These are phyloP conservation scores for Melanchra persicariae DNA, from an alignment of 2,888 invertebrate genomes.

Conservation along the genomic window DNA sequence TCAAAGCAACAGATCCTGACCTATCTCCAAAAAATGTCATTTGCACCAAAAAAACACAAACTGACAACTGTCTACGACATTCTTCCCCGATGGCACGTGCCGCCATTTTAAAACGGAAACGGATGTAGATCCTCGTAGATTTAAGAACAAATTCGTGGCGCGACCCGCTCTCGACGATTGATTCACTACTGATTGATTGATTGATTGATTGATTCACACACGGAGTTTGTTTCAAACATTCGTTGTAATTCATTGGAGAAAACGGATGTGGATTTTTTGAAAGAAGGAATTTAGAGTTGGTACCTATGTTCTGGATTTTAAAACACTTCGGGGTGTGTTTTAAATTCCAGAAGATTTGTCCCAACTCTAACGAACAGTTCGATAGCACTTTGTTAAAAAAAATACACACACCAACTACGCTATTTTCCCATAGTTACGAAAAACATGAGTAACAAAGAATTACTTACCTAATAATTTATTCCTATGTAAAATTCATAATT, in stretches of 20 bases:
- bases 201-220: constrained; percentile 67
- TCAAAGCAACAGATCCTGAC: constrained; percentile 12
- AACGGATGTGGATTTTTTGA: constrained; percentile 35
- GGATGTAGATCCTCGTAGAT: constrained; percentile 68
- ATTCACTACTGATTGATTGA: constrained; percentile 66
- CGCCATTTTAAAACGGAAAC: constrained; percentile 65
- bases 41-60: constrained; percentile 45
- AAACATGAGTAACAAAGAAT: no score
- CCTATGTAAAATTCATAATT: no score
- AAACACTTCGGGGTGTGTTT: neutral
- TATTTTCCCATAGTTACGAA: no score
- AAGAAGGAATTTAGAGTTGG: neutral
- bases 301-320: neutral
- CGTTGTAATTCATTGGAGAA: constrained; percentile 4
- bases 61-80: constrained; percentile 23
- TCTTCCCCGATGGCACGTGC: constrained; percentile 58
- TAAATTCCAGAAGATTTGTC: no score
- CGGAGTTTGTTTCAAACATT: constrained; percentile 37
- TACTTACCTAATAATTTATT: no score
- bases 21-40: constrained; percentile 34
- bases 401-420: neutral
- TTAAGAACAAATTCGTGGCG: constrained; percentile 72
- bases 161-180: constrained; percentile 64
- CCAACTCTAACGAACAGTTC: no score
- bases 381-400: no score